phyloP scores from a whole-genome alignment of 2,113 vertebrate species.

The Halcyon malimbica region DNA sequence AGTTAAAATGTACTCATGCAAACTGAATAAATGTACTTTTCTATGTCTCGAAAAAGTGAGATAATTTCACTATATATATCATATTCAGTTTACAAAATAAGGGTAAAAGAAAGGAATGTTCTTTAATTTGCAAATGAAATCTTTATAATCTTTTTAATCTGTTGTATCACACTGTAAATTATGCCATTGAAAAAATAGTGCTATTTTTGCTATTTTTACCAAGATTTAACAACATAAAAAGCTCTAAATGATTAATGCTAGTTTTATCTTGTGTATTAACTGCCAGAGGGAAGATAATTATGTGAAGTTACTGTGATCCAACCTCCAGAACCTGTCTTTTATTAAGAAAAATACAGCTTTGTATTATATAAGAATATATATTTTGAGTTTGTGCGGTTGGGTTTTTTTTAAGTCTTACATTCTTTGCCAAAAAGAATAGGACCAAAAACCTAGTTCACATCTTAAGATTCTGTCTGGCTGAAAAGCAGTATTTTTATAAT shows the following conservation, averaged over 20 bases:
- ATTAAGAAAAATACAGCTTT: background rate
- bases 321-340: background rate
- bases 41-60: background rate
- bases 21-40: background rate
- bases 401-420: background rate
- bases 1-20: background rate
- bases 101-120: background rate
- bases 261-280: background rate
- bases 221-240: background rate
- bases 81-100: background rate
- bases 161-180: background rate
- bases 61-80: background rate
- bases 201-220: background rate
- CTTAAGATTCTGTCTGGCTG: background rate
- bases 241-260: background rate
- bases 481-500: background rate
- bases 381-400: rapidly evolving
- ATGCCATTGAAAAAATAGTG: background rate
- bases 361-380: background rate
- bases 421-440: background rate
- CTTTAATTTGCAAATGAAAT: background rate
- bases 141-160: background rate
- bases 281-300: background rate
- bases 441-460: background rate
- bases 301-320: background rate